Conservation (phyloP, 2,113 vertebrate genomes). For the Dipodomys merriami region DNA sequence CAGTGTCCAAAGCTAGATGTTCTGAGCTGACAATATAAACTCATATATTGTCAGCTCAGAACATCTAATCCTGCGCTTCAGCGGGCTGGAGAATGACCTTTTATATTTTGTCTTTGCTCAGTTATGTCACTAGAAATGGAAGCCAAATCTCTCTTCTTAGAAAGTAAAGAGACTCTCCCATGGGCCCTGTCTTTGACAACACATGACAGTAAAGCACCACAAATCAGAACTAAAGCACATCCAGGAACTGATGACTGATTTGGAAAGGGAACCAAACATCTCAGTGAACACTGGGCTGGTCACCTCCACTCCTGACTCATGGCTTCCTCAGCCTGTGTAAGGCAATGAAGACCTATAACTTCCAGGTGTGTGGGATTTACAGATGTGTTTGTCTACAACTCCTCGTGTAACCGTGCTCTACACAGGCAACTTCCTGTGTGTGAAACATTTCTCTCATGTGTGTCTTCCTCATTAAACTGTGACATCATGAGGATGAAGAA, state of each 20-base stretch:
- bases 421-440: background rate
- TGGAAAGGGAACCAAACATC: background rate
- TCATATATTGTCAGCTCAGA: background rate
- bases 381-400: background rate
- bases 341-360: background rate
- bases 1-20: background rate
- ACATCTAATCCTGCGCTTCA: background rate
- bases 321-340: background rate
- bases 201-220: background rate
- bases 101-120: background rate
- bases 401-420: background rate
- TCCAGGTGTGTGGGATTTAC: background rate
- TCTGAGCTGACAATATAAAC: background rate
- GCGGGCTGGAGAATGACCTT: background rate
- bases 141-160: background rate
- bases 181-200: background rate
- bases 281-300: background rate
- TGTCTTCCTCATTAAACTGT: background rate
- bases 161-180: background rate
- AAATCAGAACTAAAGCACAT: conserved; percentile 6
- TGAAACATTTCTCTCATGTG: background rate
- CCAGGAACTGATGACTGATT: background rate
- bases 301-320: background rate
- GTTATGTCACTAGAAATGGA: background rate
- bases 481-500: conserved; percentile 1